Evolutionary conservation across 2,888 invertebrate genomes (phyloP), one percentile per base, ranked within the genome.

Genomic region (Apotomis betuletana): DNA sequence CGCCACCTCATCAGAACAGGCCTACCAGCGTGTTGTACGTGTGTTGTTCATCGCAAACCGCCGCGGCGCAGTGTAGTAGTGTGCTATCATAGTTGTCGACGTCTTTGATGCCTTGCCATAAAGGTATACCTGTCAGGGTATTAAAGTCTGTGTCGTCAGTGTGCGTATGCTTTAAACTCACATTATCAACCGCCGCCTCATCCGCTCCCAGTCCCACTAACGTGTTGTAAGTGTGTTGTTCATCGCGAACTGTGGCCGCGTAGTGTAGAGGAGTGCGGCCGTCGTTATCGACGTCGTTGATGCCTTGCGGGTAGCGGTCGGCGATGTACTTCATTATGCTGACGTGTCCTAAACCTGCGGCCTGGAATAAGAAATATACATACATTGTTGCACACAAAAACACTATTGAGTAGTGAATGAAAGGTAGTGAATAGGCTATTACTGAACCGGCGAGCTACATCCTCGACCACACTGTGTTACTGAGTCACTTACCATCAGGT

Each of bases 241-340:
- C 96, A 80, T 97, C 97, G 84, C 96, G 96, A 38, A 96, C 93
- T 12, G 96, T 94, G 3, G 97, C 97, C 0, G 98, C 97, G 89
- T 97, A 98, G 89, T 98, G 98, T 62, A 98, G 90, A 0, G 98
- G 96, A 0, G 97, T 97, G 77, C 97, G 94, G 36, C 98, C 98
- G 74, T 98, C 97, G 81, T 95, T 95, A 88, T 98, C 98, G 15
- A 94, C 91, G 52, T 95, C 94, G 64, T 95, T 94, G 41, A 96
- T 94, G 3, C 96, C 95, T 83, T 95, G 94, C 5, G 96, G 96
- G 84, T 95, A 96, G 75, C 95, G 94, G 60, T 95, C 94, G 0
- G 96, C 86, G 59, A 98, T 95, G 85, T 96, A 96, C 79, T 96
- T 95, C 36, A 96, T 94, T 69, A 97, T 95, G 75, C 96, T 96